These are phyloP conservation scores for Apis cerana DNA, from an alignment of 1,140 invertebrate genomes.

Conservation along the genomic window DNA sequence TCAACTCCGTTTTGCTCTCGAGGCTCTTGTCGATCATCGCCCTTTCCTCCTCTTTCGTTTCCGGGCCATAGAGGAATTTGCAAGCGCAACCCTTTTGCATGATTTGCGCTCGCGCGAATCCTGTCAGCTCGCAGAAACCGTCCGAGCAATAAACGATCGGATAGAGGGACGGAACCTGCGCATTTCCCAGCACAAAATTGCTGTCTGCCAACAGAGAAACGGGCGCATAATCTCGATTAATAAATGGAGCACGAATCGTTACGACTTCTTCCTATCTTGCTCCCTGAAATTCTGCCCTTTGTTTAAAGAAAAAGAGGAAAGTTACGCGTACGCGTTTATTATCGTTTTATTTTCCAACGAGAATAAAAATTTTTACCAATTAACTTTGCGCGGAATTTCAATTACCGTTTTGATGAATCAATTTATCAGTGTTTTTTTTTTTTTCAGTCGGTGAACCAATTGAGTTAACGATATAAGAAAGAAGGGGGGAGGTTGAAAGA, in stretches of 20 bases:
- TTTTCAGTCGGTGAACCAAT: too few relatives aligned
- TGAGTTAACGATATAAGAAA: background rate
- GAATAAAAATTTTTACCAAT: too few relatives aligned
- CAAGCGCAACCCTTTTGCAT: constrained; percentile 98
- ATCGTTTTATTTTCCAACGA: too few relatives aligned
- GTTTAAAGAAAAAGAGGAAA: too few relatives aligned
- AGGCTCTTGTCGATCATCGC: constrained; percentile 94
- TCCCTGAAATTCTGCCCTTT: too few relatives aligned
- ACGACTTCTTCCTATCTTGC: background rate
- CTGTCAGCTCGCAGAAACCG: constrained; percentile 98
- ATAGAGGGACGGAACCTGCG: constrained; percentile 92
- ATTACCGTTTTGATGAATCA: too few relatives aligned
- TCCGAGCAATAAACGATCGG: constrained; percentile 99
- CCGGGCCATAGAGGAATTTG: constrained; percentile 96
- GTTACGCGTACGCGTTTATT: too few relatives aligned
- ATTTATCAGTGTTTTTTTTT: too few relatives aligned
- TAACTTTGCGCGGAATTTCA: background rate
- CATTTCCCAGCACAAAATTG: constrained; percentile 98
- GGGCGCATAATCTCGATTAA: background rate
- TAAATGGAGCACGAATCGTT: background rate
- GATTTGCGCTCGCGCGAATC: constrained; percentile 95
- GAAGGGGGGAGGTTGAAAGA: background rate
- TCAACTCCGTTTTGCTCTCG: constrained; percentile 94
- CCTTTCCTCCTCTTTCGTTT: constrained; percentile 94
- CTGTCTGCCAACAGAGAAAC: constrained; percentile 89